Conservation (phyloP, 2,113 vertebrate species). For the Paradoxurus hermaphroditus region DNA sequence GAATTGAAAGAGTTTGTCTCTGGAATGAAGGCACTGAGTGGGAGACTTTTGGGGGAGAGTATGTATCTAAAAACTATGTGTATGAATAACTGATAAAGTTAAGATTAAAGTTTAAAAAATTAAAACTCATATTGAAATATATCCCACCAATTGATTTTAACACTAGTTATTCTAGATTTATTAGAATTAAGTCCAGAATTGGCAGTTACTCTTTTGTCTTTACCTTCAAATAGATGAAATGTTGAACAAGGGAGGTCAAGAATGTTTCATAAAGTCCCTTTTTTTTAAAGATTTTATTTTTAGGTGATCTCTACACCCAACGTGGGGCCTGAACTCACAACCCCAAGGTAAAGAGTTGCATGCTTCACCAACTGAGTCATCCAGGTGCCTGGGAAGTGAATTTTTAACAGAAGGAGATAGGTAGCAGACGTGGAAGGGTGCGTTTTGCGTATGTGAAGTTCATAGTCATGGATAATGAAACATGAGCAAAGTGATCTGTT, state of each 20-base stretch:
- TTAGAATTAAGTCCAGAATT: neutral
- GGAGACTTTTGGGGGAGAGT: neutral
- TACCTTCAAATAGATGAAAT: neutral
- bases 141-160: neutral
- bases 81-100: neutral
- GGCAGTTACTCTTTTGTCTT: neutral
- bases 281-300: neutral
- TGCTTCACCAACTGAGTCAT: neutral
- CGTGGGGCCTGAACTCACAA: neutral
- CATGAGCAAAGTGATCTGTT: neutral
- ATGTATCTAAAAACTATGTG: neutral
- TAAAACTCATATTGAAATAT: neutral
- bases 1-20: neutral
- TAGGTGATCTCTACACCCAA: neutral
- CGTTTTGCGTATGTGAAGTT: neutral
- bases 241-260: neutral
- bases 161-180: neutral
- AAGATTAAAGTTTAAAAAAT: neutral
- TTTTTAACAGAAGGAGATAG: neutral
- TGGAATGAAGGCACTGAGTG: neutral
- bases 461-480: neutral
- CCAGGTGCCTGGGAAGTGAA: neutral
- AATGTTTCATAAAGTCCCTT: neutral
- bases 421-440: neutral
- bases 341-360: neutral